Base-by-base conservation (phyloP, 2,797 vertebrate species). In the Carcharodon carcharias region DNA sequence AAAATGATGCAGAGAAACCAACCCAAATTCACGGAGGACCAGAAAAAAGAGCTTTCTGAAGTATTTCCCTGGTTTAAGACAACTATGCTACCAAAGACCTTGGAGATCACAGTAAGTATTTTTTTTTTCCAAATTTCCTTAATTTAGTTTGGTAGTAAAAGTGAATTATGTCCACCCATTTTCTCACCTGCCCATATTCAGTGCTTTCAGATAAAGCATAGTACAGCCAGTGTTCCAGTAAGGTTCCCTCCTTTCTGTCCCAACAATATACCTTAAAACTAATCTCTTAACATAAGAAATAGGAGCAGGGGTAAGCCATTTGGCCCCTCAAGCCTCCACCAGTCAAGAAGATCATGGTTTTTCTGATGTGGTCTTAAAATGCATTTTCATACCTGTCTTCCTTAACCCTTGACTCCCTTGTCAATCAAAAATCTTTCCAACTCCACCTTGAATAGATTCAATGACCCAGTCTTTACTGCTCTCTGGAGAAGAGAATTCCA, bases 31-130 rank as follows among this genome's bases (percentile, higher is more conserved):
- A 98, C 98, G 0, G 98, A 98, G 1, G 98, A 98, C 54, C 99
- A 99, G 98, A 98, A 98, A 85, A 97, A 97, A 97, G 99, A 99
- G 97, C 98, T 99, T 9, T 96, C 98, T 91, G 99, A 99, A 96
- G 98, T 98, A 65, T 99, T 99, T 97, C 98, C 98, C 0, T 99
- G 99, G 99, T 98, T 99, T 97, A 98, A 98, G 97, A 98, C 98
- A 80, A 98, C 98, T 35, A 97, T 98, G 96, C 97, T 99, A 91
- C 99, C 99, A 54, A 97, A 98, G 50, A 98, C 98, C 3, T 97
- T 99, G 87, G 98, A 98, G 18, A 97, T 98, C 89, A 98, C 97
- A 58, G 99, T 99, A 97, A 97, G 97, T 97, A 96, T 77, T n/a
- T 67, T 23, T 67, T 23, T 18, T 12, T 67, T 92, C 4, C 88